A percentile compares a stretch with the other conserved stretches of the same genome.
phyloP scores from a whole-genome alignment of 2,888 invertebrate species.

The Rapana venosa region DNA sequence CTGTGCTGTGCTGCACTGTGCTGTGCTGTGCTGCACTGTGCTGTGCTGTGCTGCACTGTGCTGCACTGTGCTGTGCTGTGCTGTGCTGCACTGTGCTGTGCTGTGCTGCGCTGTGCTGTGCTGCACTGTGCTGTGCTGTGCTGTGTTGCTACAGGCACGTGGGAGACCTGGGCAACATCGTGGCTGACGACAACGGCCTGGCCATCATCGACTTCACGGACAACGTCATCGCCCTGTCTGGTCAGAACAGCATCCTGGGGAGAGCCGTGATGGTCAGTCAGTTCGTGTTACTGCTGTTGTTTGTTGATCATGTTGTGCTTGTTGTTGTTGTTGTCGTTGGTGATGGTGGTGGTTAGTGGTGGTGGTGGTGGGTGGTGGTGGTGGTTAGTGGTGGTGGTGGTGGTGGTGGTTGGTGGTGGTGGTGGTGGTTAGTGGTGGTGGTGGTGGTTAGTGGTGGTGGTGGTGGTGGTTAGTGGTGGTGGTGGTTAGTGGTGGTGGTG shows the following conservation, averaged over 20 bases:
- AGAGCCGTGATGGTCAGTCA: background rate
- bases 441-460: no score
- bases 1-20: background rate
- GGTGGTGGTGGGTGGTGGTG: no score
- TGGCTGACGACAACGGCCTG: conserved; percentile 63
- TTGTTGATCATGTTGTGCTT: no score
- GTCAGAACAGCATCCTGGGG: background rate
- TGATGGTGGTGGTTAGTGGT: no score
- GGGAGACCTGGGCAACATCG: conserved; percentile 88
- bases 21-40: background rate
- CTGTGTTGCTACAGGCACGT: conserved; percentile 83
- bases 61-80: background rate
- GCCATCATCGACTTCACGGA: conserved; percentile 68
- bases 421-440: no score
- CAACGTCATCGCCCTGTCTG: background rate
- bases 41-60: background rate
- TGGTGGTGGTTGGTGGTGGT: no score
- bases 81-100: background rate
- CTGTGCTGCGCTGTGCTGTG: background rate
- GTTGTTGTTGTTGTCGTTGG: no score
- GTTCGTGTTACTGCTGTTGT: no score
- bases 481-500: no score
- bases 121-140: background rate
- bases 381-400: no score
- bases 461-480: no score